Evolutionary conservation across 2,797 vertebrate genomes (phyloP).

Genomic region (Galagoides demidoff): DNA sequence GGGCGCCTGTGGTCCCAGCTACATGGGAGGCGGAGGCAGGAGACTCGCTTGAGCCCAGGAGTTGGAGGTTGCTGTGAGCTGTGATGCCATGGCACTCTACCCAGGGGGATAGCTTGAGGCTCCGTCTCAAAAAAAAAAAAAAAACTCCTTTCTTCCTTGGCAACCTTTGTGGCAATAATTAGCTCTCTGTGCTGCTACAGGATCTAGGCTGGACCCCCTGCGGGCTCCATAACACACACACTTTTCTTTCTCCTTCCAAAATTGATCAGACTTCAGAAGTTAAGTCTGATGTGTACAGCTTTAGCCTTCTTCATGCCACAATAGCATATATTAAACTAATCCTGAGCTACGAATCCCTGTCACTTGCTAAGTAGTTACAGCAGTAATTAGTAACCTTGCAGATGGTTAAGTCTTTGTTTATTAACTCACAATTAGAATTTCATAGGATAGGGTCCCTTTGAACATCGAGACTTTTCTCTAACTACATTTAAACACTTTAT

Average conservation of each 20-base stretch:
- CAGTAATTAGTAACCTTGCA: not conserved
- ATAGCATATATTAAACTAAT: not conserved
- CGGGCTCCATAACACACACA: not conserved
- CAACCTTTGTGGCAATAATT: not conserved
- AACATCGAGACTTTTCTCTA: slow-evolving; percentile 48
- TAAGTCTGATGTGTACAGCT: not conserved
- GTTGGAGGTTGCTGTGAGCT: too few species aligned
- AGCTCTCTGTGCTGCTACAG: not conserved
- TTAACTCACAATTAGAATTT: slow-evolving; percentile 24
- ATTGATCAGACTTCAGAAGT: slow-evolving; percentile 13
- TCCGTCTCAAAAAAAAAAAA: too few species aligned
- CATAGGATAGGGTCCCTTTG: not conserved
- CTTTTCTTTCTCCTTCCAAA: slow-evolving; percentile 7
- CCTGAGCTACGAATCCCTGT: not conserved
- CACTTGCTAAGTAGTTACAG: slow-evolving; percentile 3
- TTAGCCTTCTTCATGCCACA: not conserved
- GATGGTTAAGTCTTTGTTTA: not conserved
- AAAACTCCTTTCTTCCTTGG: too few species aligned
- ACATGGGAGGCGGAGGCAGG: too few species aligned
- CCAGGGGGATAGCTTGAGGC: too few species aligned
- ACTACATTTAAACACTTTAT: slow-evolving; percentile 64
- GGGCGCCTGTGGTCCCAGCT: too few species aligned
- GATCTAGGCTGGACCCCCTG: not conserved
- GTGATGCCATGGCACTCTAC: too few species aligned
- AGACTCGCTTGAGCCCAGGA: too few species aligned